These are phyloP conservation scores for Deilephila porcellus DNA, from an alignment of 2,888 invertebrate species.

Conservation along the genomic window DNA sequence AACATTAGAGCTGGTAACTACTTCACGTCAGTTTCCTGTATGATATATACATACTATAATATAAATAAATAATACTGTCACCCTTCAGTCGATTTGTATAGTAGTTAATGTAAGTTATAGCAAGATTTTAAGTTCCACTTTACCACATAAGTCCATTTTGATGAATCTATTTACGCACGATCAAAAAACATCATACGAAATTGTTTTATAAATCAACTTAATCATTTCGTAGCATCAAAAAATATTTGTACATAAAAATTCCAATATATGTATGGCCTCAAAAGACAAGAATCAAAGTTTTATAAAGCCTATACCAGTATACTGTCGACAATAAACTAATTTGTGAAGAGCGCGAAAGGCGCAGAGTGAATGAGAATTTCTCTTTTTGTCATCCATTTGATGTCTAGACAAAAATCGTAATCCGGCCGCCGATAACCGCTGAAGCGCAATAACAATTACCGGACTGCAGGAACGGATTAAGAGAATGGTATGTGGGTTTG, in stretches of 20 bases:
- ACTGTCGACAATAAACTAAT: conserved; percentile 41
- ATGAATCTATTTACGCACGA: no score
- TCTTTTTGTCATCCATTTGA: conserved; percentile 38
- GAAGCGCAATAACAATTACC: conserved; percentile 46
- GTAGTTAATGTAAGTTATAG: no score
- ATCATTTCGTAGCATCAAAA: no score
- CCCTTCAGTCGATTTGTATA: no score
- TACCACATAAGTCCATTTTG: no score
- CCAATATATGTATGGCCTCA: background rate
- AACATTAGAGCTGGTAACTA: no score
- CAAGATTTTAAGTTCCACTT: no score
- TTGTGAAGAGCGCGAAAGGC: conserved; percentile 45
- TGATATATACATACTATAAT: no score
- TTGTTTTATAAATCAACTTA: no score
- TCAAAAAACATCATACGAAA: no score
- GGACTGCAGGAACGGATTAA: background rate
- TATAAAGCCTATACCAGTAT: conserved; percentile 21
- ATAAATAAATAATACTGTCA: no score
- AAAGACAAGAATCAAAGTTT: background rate
- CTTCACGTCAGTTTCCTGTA: no score
- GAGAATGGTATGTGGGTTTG: background rate
- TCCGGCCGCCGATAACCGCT: conserved; percentile 44
- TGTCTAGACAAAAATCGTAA: conserved; percentile 50
- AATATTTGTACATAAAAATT: background rate
- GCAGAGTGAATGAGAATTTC: conserved; percentile 39